Conservation (phyloP, 2,113 vertebrate species). For the Brachyistius frenatus region DNA sequence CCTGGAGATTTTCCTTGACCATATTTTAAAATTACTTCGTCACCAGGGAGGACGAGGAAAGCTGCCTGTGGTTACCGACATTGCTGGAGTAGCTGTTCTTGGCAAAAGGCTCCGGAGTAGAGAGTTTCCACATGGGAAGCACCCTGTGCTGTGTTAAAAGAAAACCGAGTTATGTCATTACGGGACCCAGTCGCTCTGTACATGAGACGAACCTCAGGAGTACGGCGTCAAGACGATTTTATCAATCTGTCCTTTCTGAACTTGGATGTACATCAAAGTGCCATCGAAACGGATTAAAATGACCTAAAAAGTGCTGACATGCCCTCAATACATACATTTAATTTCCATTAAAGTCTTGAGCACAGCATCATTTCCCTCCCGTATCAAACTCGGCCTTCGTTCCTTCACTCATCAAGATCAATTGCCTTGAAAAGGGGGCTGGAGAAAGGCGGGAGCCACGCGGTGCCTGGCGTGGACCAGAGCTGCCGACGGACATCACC, state of each 20-base stretch:
- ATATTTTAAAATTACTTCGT: conserved; percentile 64
- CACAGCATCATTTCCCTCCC: neutral
- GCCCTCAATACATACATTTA: neutral
- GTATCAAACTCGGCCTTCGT: neutral
- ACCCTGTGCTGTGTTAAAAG: conserved; percentile 55
- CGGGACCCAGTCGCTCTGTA: conserved; percentile 23
- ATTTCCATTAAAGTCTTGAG: neutral
- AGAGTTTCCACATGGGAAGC: conserved; percentile 71
- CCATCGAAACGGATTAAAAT: neutral
- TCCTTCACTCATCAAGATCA: conserved; percentile 12
- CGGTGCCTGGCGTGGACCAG: conserved; percentile 40
- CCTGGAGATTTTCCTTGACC: conserved; percentile 62
- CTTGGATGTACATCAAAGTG: neutral
- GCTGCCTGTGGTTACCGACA: conserved; percentile 68
- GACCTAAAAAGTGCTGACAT: neutral
- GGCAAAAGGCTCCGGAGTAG: conserved; percentile 39
- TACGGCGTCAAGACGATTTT: neutral
- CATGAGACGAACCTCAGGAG: conserved; percentile 25
- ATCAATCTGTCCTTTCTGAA: neutral
- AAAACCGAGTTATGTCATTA: conserved; percentile 59
- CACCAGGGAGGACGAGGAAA: conserved; percentile 63
- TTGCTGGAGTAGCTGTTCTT: conserved; percentile 64
- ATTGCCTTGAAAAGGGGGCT: conserved; percentile 17
- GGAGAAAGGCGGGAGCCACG: conserved; percentile 41
- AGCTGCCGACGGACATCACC: conserved; percentile 53